phyloP scores from a whole-genome alignment of 2,888 invertebrate species.

The Tinea pellionella region DNA sequence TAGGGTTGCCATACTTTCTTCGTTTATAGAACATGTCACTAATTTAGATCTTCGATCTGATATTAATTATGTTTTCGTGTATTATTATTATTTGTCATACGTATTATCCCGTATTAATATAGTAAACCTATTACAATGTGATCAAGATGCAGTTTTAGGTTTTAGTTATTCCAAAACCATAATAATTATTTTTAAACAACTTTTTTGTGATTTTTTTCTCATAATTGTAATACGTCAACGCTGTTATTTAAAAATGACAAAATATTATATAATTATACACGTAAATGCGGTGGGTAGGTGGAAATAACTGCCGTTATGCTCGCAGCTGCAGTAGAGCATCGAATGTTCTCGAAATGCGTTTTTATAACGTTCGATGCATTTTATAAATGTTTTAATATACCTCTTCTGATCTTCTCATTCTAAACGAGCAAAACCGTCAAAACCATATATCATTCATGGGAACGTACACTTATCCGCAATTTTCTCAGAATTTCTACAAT shows the following conservation, averaged over 20 bases:
- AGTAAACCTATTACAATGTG: not conserved
- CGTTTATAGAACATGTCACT: too few relatives aligned
- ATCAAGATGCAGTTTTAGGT: not conserved
- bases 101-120: too few relatives aligned
- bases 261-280: too few relatives aligned
- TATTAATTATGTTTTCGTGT: too few relatives aligned
- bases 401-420: not conserved
- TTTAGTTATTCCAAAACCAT: not conserved
- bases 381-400: not conserved
- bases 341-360: slow-evolving; percentile 14
- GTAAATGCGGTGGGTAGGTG: too few relatives aligned
- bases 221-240: too few relatives aligned
- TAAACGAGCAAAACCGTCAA: not conserved
- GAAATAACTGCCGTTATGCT: slow-evolving; percentile 20
- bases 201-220: too few relatives aligned
- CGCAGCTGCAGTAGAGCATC: slow-evolving; percentile 19
- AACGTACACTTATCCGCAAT: slow-evolving; percentile 10
- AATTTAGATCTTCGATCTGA: too few relatives aligned
- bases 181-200: too few relatives aligned
- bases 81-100: too few relatives aligned
- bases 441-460: slow-evolving; percentile 13
- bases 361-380: not conserved
- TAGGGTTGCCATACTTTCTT: too few relatives aligned
- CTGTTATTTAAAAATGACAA: too few relatives aligned
- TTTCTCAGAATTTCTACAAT: slow-evolving; percentile 12